These are phyloP conservation scores for Prorops nasuta DNA, from an alignment of 1,140 invertebrate genomes.

Conservation along the genomic window DNA sequence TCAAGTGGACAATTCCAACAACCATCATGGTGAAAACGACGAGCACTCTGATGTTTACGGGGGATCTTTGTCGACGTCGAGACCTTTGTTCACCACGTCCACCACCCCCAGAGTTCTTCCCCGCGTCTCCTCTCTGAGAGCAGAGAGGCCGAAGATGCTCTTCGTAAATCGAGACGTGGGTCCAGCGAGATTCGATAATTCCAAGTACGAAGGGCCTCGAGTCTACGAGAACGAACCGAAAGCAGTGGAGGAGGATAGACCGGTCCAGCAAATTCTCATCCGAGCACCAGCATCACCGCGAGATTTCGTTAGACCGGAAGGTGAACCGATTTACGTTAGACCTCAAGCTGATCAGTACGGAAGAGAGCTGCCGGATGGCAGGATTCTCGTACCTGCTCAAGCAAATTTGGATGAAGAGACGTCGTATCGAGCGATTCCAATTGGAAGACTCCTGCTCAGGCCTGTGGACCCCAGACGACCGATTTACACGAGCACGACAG, in stretches of 20 bases:
- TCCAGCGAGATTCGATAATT: conserved; percentile 47
- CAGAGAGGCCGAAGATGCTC: conserved; percentile 42
- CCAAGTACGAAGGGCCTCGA: conserved; percentile 32
- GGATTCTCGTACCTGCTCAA: conserved; percentile 34
- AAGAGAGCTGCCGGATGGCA: conserved; percentile 33
- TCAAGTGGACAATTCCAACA: conserved; percentile 17
- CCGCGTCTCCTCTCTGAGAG: conserved; percentile 30
- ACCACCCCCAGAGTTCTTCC: conserved; percentile 49
- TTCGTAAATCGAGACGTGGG: conserved; percentile 53
- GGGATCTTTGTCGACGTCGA: conserved; percentile 61
- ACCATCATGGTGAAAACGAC: conserved; percentile 44
- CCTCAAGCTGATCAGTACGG: conserved; percentile 39
- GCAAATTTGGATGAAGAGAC: conserved; percentile 36
- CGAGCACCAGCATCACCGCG: conserved; percentile 26
- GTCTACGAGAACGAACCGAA: conserved; percentile 34
- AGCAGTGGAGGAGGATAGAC: conserved; percentile 35
- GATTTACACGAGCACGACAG: conserved; percentile 38
- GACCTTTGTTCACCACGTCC: conserved; percentile 67
- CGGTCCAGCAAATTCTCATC: conserved; percentile 39
- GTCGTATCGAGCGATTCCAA: conserved; percentile 35
- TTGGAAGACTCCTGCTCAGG: conserved; percentile 38
- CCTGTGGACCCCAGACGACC: conserved; percentile 31
- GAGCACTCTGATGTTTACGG: conserved; percentile 68
- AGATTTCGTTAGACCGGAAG: conserved; percentile 38
- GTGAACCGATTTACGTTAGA: conserved; percentile 43